Evolutionary conservation across 2,888 invertebrate genomes (phyloP).

Genomic region (Caenorhabditis sp.): DNA sequence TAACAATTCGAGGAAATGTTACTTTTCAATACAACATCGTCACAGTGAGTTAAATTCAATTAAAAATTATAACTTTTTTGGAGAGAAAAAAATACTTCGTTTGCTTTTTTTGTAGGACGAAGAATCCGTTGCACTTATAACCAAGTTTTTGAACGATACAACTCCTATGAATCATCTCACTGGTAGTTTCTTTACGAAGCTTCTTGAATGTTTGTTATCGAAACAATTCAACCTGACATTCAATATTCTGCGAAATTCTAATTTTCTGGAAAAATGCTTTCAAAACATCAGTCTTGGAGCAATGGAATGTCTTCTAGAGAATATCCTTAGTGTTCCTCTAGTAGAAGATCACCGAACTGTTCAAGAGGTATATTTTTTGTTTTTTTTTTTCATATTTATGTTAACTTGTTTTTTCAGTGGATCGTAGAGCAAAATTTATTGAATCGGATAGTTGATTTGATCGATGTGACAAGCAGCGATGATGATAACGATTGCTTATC

Average conservation of each 20-base stretch:
- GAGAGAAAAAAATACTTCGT: neutral
- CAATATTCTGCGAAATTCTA: conserved; percentile 18
- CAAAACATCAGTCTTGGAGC: conserved; percentile 40
- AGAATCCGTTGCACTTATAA: conserved; percentile 23
- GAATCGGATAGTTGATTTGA: conserved; percentile 29
- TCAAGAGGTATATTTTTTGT: conserved; percentile 24
- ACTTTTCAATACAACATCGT: conserved; percentile 34
- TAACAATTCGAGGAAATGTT: conserved; percentile 38
- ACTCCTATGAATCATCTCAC: conserved; percentile 40
- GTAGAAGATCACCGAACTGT: conserved; percentile 23
- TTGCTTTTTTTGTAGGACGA: conserved; percentile 24
- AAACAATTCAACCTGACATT: conserved; percentile 34
- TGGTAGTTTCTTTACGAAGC: conserved; percentile 51
- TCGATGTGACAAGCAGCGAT: conserved; percentile 18
- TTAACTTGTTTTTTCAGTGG: conserved; percentile 33
- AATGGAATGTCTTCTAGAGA: conserved; percentile 40
- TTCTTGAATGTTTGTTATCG: conserved; percentile 38
- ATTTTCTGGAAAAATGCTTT: conserved; percentile 42
- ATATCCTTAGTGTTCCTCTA: conserved; percentile 21
- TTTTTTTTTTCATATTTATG: neutral
- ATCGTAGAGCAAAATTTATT: conserved; percentile 37
- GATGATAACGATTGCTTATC: conserved; percentile 45
- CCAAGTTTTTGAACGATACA: conserved; percentile 23
- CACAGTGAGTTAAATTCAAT: conserved; percentile 30
- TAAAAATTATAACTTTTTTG: neutral